Evolutionary conservation across 1,140 invertebrate species (phyloP).

Genomic region (Chironomus tepperi): DNA sequence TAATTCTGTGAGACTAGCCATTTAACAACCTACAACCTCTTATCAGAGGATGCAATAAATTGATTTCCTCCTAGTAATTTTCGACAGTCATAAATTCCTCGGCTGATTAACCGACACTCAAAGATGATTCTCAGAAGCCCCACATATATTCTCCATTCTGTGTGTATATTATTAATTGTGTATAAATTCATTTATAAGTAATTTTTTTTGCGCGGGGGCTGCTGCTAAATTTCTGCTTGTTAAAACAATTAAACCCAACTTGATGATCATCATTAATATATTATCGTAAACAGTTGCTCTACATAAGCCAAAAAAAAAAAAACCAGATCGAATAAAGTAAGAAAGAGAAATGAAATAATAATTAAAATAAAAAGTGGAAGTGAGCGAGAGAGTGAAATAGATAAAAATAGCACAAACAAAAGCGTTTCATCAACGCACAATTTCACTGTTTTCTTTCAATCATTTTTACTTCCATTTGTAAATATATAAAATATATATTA

Average conservation of each 20-base stretch:
- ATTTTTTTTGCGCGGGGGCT: neutral
- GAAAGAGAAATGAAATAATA: neutral
- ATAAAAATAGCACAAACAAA: conserved; percentile 18
- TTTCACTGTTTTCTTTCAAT: conserved; percentile 4
- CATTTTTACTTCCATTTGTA: neutral
- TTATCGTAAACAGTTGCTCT: conserved; percentile 1
- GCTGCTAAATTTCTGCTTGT: conserved; percentile 12
- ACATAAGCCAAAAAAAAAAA: neutral
- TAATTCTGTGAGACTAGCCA: too few relatives aligned
- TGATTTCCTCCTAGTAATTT: too few relatives aligned
- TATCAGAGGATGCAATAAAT: too few relatives aligned
- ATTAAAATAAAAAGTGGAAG: conserved; percentile 19
- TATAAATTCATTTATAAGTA: neutral
- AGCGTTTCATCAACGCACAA: conserved; percentile 19
- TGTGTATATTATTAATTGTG: neutral
- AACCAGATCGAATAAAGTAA: neutral
- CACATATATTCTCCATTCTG: neutral
- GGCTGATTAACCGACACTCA: neutral
- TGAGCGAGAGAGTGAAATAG: conserved; percentile 4
- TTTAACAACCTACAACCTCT: too few relatives aligned
- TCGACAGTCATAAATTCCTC: neutral
- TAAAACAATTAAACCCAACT: conserved; percentile 8
- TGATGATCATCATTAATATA: conserved; percentile 7
- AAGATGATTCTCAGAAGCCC: neutral
- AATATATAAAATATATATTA: too few relatives aligned